Base-by-base conservation (phyloP, 2,888 invertebrate genomes). In the Mactromeris polynyma region DNA sequence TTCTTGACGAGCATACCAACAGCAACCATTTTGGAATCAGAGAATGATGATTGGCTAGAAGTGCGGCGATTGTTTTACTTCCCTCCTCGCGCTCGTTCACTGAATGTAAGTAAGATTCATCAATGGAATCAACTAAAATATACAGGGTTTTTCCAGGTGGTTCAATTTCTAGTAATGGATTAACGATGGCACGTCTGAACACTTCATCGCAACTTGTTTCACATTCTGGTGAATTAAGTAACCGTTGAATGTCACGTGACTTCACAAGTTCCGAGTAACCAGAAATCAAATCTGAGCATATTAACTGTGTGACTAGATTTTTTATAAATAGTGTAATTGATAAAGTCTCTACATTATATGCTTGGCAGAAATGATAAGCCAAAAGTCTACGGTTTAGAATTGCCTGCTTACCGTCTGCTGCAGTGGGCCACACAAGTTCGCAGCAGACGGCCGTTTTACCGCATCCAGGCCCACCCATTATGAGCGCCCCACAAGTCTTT, bases 1-100 rank as follows among this genome's bases (percentile, higher is more conserved):
- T 96, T 14, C 96, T 94, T 0, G 98, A 98, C 0, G 99, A 98
- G 96, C 98, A 98, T 2, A 99, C 98, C 2, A 99, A 97, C 87
- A 99, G 97, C 83, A 99, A 97, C 99, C 99, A 99, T 94, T 98
- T 98, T 0, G 99, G 99, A 94, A 99, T 98, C 80, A 99, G 97
- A 95, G 98, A 98, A 96, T 99, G 98, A 96, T 99, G 98, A 90
- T 98, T 98, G 0, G 98, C 98, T 40, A 99, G 97, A 31, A 99
- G 97, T 93, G 98, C 98, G 0, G 97, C 96, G 51, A 97, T 96
- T 26, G 96, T 96, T 79, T 94, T 93, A 90, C 96, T 96, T n/a
- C 94, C 95, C n/a, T 92, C 90, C 77, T 93, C 94, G 46, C 93
- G 89, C 40, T 95, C 95, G 86, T 89, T 94, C 19, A 94, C 92